Base-by-base conservation (phyloP, 2,113 vertebrate genomes). In the Pygoscelis antarcticus region DNA sequence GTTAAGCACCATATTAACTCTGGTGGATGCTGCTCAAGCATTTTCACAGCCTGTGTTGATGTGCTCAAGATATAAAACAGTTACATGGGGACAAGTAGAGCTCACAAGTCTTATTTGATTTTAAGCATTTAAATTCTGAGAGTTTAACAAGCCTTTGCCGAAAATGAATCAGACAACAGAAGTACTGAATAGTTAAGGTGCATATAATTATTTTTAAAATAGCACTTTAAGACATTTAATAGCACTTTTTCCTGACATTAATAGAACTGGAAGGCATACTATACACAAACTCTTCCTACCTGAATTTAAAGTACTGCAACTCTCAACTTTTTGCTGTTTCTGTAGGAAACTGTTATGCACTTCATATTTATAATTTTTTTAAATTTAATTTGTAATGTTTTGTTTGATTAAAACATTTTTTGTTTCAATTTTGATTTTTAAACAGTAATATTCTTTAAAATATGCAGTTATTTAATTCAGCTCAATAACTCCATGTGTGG, bases 311-410 rank as follows among this genome's bases (percentile, higher is more conserved):
- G 34, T 26, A 62, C 19, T 49, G 29, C 18, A 51, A 42, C n/a
- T 46, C 38, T 47, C 29, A 66, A 15, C 8, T 47, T 51, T 42
- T 58, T 55, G 27, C 38, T 75, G 26, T 61, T 71, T 11, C 19
- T 52, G 10, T 8, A 46, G 9, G 27, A 72, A 90, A 72, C 9
- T 1, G 0, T 40, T 61, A 69, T 0, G 11, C 11, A 27, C 10
- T 57, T 86, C 9, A 19, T 25, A 29, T 20, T 60, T 22, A 9
- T 21, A 22, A 3, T 42, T 22, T 60, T 26, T 74, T 46, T 10
- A 6, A 7, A 17, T 30, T 22, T 52, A 38, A 58, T 79, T 71
- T 32, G 21, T 26, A 36, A 38, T 10, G 2, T 47, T 82, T 51
- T 55, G 10, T n/a, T 68, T 23, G 19, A 68, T 47, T 60, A 82